phyloP scores from a whole-genome alignment of 2,888 invertebrate species.

The Drosophila atripex region DNA sequence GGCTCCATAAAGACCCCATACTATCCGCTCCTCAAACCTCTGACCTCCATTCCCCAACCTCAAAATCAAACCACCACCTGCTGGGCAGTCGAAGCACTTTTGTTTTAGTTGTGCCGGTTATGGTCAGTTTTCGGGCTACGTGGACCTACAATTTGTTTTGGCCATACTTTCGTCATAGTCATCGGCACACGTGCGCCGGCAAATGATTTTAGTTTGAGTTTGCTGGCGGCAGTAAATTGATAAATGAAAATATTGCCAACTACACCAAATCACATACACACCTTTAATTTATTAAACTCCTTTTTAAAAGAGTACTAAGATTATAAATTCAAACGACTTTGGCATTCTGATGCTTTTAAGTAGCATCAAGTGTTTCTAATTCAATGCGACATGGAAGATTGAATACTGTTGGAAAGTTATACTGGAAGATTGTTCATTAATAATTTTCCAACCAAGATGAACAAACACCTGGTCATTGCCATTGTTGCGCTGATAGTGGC shows the following conservation, averaged over 20 bases:
- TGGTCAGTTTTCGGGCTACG: slow-evolving; percentile 35
- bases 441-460: background rate
- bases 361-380: background rate
- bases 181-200: slow-evolving; percentile 22
- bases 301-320: background rate
- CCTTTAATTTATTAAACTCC: background rate
- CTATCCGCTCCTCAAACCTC: background rate
- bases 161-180: slow-evolving; percentile 12
- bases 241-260: slow-evolving; percentile 11
- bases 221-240: slow-evolving; percentile 30
- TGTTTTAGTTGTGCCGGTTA: slow-evolving; percentile 18
- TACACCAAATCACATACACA: background rate
- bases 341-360: background rate
- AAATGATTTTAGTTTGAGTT: slow-evolving; percentile 28
- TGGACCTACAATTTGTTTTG: slow-evolving; percentile 41
- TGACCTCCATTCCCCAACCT: background rate
- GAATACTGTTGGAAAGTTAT: too few species aligned
- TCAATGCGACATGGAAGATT: background rate
- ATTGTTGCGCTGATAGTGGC: background rate
- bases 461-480: background rate
- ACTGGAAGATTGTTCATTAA: too few species aligned
- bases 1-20: slow-evolving; percentile 37
- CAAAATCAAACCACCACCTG: slow-evolving; percentile 12
- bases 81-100: slow-evolving; percentile 10
- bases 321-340: background rate